phyloP scores from a whole-genome alignment of 2,888 invertebrate species.

The Odontomyia ornata region DNA sequence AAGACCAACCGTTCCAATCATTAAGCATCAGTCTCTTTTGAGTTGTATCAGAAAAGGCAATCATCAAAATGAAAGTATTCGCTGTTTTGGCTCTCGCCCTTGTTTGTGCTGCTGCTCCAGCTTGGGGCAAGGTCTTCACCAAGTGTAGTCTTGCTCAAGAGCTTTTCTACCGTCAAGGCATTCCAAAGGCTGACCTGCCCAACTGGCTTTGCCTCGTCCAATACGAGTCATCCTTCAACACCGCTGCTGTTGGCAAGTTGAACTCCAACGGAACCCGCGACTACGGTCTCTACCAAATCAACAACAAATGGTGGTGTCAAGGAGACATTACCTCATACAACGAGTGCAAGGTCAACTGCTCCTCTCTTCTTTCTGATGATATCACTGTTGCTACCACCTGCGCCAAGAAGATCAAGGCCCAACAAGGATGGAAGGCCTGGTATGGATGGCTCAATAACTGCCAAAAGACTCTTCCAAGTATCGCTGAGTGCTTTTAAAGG shows the following conservation, averaged over 20 bases:
- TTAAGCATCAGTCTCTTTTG: conserved; percentile 27
- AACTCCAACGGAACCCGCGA: conserved; percentile 39
- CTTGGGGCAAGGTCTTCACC: conserved; percentile 38
- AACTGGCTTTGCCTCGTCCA: conserved; percentile 38
- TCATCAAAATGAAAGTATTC: conserved; percentile 29
- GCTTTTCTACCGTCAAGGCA: conserved; percentile 5
- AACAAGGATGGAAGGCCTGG: conserved; percentile 43
- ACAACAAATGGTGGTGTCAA: conserved; percentile 42
- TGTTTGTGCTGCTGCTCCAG: conserved; percentile 12
- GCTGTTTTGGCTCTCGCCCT: conserved; percentile 41
- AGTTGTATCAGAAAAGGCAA: background rate
- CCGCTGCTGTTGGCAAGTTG: conserved; percentile 26
- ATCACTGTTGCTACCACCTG: conserved; percentile 20
- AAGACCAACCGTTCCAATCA: too few relatives aligned
- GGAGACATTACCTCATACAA: conserved; percentile 38
- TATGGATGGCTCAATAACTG: conserved; percentile 42
- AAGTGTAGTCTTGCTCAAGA: conserved; percentile 29
- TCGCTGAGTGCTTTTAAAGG: conserved; percentile 34
- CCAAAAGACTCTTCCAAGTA: conserved; percentile 19
- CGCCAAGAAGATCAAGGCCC: conserved; percentile 35
- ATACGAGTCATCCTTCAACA: conserved; percentile 40
- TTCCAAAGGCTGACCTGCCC: conserved; percentile 21
- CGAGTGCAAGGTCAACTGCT: conserved; percentile 3
- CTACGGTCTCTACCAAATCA: conserved; percentile 42
- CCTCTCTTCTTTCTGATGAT: conserved; percentile 21